These are phyloP conservation scores for Helogale parvula DNA, from an alignment of 2,113 vertebrate genomes.

Conservation along the genomic window DNA sequence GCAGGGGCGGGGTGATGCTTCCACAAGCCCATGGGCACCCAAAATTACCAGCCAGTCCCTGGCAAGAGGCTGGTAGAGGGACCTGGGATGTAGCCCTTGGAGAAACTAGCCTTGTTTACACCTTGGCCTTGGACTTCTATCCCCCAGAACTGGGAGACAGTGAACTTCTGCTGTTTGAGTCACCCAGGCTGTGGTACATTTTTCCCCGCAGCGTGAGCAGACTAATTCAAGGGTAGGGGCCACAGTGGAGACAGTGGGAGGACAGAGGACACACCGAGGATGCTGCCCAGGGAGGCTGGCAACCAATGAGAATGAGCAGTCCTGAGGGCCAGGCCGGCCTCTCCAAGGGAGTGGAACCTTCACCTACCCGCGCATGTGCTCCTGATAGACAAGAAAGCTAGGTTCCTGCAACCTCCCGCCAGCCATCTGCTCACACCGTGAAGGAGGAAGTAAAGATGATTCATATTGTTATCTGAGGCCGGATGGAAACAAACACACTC, in stretches of 20 bases:
- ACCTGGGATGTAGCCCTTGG: rapidly evolving
- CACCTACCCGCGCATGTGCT: rapidly evolving
- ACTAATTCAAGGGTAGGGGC: no score
- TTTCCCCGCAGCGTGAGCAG: not conserved
- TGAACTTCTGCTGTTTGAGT: not conserved
- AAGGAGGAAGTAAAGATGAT: not conserved
- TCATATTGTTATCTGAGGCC: not conserved
- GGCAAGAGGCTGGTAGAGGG: not conserved
- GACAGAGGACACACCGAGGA: not conserved
- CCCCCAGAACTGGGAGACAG: not conserved
- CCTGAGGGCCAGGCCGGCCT: not conserved
- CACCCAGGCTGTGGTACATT: not conserved
- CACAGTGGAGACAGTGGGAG: rapidly evolving
- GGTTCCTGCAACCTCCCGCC: not conserved
- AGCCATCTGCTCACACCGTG: no score
- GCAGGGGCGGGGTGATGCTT: not conserved
- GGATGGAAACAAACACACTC: no score
- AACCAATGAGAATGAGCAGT: rapidly evolving
- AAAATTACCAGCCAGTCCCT: not conserved
- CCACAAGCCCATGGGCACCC: not conserved
- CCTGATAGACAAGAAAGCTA: not conserved
- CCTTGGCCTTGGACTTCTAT: not conserved
- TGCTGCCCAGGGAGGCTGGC: not conserved
- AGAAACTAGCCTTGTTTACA: rapidly evolving
- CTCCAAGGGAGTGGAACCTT: rapidly evolving